phyloP scores from a whole-genome alignment of 2,888 invertebrate genomes.

The Eubasilissa splendida region DNA sequence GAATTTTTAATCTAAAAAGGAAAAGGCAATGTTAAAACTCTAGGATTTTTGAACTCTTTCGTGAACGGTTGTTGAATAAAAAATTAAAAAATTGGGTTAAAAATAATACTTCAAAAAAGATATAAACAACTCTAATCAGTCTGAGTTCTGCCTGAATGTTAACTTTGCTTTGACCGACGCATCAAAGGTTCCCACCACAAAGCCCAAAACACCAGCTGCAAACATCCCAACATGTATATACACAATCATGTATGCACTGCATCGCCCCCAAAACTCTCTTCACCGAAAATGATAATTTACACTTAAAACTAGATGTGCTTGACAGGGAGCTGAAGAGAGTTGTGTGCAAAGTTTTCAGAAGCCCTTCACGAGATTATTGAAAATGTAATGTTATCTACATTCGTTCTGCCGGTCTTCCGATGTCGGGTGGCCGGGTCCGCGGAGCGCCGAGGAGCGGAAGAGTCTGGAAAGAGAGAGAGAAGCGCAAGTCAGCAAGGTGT shows the following conservation, averaged over 20 bases:
- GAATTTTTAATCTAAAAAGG: no score
- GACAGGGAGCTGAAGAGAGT: conserved; percentile 1
- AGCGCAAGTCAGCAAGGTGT: neutral
- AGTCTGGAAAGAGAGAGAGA: conserved; percentile 26
- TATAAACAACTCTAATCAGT: no score
- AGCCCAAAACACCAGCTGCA: conserved; percentile 21
- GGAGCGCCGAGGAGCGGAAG: conserved; percentile 6
- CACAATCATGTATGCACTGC: neutral
- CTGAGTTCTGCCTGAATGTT: neutral
- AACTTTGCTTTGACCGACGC: neutral
- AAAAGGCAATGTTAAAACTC: no score
- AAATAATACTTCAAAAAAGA: no score
- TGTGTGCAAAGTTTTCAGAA: conserved; percentile 16
- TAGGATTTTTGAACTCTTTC: no score
- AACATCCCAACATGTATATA: conserved; percentile 7
- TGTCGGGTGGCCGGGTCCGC: conserved; percentile 10
- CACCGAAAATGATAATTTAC: conserved; percentile 21
- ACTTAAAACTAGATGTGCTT: conserved; percentile 32
- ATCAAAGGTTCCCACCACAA: conserved; percentile 17
- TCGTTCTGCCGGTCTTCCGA: conserved; percentile 2
- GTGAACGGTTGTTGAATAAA: no score
- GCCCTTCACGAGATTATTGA: conserved; percentile 5
- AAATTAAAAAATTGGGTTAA: no score
- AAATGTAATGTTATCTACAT: neutral
- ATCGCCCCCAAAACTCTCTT: neutral